Percentiles rank a stretch among this genome's conserved stretches.
These are phyloP conservation scores for Anabacerthia variegaticeps DNA, from an alignment of 2,797 vertebrate genomes.

Conservation along the genomic window DNA sequence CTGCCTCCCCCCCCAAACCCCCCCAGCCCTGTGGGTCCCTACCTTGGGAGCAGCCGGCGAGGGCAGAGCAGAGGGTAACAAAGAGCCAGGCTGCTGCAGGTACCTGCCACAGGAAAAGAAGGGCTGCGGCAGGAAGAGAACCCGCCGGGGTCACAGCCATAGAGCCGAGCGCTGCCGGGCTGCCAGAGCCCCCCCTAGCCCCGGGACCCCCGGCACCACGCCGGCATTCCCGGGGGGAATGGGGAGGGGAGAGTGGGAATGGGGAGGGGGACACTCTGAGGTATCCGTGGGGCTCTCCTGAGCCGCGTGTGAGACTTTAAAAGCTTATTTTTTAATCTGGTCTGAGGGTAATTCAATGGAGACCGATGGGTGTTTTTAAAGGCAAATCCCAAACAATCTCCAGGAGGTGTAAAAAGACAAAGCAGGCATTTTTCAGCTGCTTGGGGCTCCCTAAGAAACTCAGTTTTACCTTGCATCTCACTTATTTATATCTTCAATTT, in stretches of 20 bases:
- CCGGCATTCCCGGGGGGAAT: background rate
- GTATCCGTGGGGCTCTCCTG: background rate
- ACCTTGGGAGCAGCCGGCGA: background rate
- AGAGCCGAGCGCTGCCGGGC: constrained; percentile 13
- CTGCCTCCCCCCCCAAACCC: background rate
- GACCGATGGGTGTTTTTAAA: background rate
- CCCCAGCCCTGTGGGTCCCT: background rate
- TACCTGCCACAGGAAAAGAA: constrained; percentile 59
- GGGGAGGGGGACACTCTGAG: background rate
- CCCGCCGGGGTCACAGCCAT: constrained; percentile 53
- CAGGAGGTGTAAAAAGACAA: background rate
- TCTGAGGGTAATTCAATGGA: background rate
- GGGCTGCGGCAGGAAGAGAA: constrained; percentile 67
- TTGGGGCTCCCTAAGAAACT: background rate
- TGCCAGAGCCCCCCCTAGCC: constrained; percentile 54
- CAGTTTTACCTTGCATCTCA: background rate
- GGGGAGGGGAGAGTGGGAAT: background rate
- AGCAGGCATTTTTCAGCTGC: background rate
- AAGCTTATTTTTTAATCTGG: background rate
- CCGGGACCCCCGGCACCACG: background rate
- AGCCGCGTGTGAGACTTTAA: accelerated
- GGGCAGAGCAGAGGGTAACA: constrained; percentile 36
- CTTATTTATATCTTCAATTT: accelerated
- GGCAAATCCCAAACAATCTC: background rate
- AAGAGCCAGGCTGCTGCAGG: constrained; percentile 50